These are phyloP conservation scores for Halichondria panicea DNA, from an alignment of 37 sponge, comb jelly and placozoan genomes.

Conservation along the genomic window DNA sequence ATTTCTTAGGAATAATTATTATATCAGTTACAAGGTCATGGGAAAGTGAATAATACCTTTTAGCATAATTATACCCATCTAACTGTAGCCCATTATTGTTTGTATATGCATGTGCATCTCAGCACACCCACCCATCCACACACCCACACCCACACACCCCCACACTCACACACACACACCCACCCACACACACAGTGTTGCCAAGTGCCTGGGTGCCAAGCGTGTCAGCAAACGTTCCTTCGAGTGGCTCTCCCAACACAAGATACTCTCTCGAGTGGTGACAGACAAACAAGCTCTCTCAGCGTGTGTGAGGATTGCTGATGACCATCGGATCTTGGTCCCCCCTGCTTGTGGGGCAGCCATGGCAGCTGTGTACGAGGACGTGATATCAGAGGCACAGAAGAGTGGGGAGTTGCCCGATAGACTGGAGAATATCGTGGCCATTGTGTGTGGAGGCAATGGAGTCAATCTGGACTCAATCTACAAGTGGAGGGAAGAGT, in stretches of 20 bases:
- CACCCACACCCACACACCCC: too few relatives aligned
- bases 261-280: conserved; percentile 55
- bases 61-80: too few relatives aligned
- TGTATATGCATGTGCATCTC: too few relatives aligned
- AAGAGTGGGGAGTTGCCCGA: conserved; percentile 49
- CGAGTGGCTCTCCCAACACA: conserved; percentile 52
- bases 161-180: too few relatives aligned
- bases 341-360: conserved; percentile 95
- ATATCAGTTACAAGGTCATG: too few relatives aligned
- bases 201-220: conserved; percentile 83
- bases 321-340: conserved; percentile 88
- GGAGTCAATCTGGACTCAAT: conserved; percentile 74
- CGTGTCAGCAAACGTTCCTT: conserved; percentile 63
- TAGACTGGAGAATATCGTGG: conserved; percentile 39
- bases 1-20: too few relatives aligned
- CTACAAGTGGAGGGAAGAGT: conserved; percentile 64
- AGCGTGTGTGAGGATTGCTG: conserved; percentile 78
- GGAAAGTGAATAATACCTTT: too few relatives aligned
- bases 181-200: too few relatives aligned
- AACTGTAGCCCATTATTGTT: too few relatives aligned
- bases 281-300: conserved; percentile 80
- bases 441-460: conserved; percentile 95
- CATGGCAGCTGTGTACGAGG: conserved; percentile 75
- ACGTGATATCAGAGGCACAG: conserved; percentile 38
- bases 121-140: too few relatives aligned